phyloP scores from a whole-genome alignment of 1,140 invertebrate genomes.

The Leguminivora glycinivorella region DNA sequence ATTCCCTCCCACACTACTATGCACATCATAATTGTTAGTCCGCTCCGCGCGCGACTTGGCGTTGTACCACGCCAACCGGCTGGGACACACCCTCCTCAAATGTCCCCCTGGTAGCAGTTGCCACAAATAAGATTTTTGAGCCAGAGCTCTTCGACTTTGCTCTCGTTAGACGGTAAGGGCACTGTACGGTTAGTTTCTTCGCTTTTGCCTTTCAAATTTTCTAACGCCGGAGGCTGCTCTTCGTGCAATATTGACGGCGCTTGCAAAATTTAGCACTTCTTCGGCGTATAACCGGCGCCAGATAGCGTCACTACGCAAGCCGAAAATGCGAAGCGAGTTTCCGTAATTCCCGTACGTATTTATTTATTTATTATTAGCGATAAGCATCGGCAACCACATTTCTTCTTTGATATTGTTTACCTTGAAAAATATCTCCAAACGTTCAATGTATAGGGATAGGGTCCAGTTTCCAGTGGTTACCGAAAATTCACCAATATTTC shows the following conservation, averaged over 20 bases:
- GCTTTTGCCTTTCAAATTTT: background rate
- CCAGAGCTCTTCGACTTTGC: too few relatives aligned
- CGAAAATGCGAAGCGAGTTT: background rate
- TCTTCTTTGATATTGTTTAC: background rate
- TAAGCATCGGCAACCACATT: background rate
- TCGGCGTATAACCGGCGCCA: background rate
- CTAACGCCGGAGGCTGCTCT: background rate
- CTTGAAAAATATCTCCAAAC: background rate
- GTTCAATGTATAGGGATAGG: background rate
- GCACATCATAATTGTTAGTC: too few relatives aligned
- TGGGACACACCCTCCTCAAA: too few relatives aligned
- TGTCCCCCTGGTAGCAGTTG: too few relatives aligned
- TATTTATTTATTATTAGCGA: background rate
- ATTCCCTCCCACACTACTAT: too few relatives aligned
- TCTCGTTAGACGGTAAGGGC: too few relatives aligned
- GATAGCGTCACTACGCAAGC: background rate
- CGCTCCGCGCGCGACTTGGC: too few relatives aligned
- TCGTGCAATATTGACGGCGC: background rate
- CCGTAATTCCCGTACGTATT: conserved; percentile 2
- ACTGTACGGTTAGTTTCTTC: background rate
- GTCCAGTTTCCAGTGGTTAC: background rate
- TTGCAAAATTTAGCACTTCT: background rate
- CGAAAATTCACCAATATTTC: background rate
- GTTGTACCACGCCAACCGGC: too few relatives aligned
- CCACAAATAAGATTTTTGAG: too few relatives aligned